Conservation (phyloP, 2,797 vertebrate genomes). For the Sphaeramia orbicularis region DNA sequence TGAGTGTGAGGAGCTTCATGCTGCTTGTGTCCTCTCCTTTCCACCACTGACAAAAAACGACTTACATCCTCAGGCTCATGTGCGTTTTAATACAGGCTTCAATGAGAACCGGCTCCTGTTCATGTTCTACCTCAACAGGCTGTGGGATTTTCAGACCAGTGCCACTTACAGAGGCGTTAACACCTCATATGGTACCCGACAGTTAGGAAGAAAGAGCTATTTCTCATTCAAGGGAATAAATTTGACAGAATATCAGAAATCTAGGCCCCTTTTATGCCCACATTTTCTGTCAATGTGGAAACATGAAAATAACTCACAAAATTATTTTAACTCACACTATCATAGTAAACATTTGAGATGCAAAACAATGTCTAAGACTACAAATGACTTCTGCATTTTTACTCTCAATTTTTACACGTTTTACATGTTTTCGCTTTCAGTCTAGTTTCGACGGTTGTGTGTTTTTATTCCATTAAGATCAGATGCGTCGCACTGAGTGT, state of each 20-base stretch:
- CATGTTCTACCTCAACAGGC: constrained; percentile 83
- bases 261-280: not conserved
- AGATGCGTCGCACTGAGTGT: too few species aligned
- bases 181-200: not conserved
- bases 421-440: too few species aligned
- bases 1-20: constrained; percentile 86
- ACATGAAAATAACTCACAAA: too few species aligned
- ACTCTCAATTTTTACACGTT: too few species aligned
- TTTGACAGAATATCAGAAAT: not conserved
- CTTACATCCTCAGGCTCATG: constrained; percentile 84
- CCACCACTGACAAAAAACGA: constrained; percentile 78
- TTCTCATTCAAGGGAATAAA: not conserved
- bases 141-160: constrained; percentile 27
- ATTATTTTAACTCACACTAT: too few species aligned
- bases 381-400: too few species aligned
- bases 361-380: too few species aligned
- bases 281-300: too few species aligned
- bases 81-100: constrained; percentile 73
- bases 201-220: not conserved
- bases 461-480: too few species aligned
- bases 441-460: too few species aligned
- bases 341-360: too few species aligned
- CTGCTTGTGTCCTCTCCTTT: constrained; percentile 81
- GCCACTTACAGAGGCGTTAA: not conserved
- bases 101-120: constrained; percentile 82